Evolutionary conservation across 1,140 invertebrate species (phyloP).

Genomic region (Drosophila littoralis): DNA sequence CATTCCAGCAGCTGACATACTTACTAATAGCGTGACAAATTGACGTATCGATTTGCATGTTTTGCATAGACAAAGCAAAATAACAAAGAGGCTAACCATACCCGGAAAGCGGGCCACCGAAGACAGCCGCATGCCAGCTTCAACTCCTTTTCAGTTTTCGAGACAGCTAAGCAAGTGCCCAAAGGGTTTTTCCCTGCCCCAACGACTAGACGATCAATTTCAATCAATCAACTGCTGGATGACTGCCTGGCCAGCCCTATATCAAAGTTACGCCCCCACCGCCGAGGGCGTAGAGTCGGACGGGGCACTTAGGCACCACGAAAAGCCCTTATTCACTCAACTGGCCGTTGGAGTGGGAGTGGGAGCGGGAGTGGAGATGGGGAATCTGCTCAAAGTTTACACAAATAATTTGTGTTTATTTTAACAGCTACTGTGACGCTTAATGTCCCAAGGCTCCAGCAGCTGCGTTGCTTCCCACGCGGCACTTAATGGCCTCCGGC

Average conservation of each 20-base stretch:
- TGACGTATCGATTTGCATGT: constrained; percentile 71
- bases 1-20: constrained; percentile 10
- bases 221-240: constrained; percentile 70
- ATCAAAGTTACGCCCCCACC: constrained; percentile 48
- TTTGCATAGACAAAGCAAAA: constrained; percentile 23
- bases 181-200: constrained; percentile 46
- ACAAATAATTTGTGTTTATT: constrained; percentile 83
- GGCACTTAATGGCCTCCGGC: constrained; percentile 62
- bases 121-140: not conserved
- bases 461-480: constrained; percentile 67
- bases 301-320: constrained; percentile 61
- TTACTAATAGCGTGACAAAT: constrained; percentile 49
- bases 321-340: constrained; percentile 45
- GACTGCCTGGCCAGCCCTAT: constrained; percentile 31
- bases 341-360: not conserved
- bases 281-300: constrained; percentile 1
- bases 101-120: not conserved
- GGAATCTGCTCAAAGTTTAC: constrained; percentile 71
- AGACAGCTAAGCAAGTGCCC: constrained; percentile 12
- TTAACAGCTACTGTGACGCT: constrained; percentile 68
- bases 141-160: no score
- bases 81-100: not conserved
- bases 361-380: not conserved
- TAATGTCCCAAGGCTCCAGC: constrained; percentile 35
- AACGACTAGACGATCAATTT: constrained; percentile 66